Conservation (phyloP, 2,113 vertebrate species). For the Pyxicephalus adspersus region DNA sequence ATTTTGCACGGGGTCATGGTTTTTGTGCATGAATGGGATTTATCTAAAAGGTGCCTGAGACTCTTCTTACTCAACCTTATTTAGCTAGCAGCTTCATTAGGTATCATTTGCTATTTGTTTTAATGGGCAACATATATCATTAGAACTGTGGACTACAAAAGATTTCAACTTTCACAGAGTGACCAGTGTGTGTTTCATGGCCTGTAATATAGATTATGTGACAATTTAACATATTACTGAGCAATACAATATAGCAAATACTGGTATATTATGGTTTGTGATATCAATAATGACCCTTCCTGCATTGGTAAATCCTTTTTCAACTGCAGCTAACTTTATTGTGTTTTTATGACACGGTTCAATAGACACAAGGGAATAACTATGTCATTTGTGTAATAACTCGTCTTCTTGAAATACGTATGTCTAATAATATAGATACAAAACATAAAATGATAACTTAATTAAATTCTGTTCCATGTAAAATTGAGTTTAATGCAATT, state of each 20-base stretch:
- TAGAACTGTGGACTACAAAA: neutral
- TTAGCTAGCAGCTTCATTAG: no score
- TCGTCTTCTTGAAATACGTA: no score
- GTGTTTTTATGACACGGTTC: neutral
- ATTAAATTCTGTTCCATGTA: no score
- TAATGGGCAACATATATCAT: neutral
- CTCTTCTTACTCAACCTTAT: no score
- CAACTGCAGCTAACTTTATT: neutral
- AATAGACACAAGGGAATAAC: neutral
- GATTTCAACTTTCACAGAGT: neutral
- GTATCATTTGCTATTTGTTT: no score
- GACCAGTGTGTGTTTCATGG: neutral
- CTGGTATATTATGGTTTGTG: neutral
- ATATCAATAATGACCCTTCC: neutral
- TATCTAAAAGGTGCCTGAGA: no score
- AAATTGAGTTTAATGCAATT: no score
- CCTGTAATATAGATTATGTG: conserved; percentile 19
- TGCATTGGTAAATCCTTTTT: neutral
- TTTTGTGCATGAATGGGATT: no score
- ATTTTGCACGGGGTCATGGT: no score
- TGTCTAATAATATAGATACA: no score
- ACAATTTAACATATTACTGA: neutral
- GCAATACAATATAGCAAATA: neutral
- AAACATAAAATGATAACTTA: no score
- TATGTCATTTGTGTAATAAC: no score